Base-by-base conservation (phyloP, 2,888 invertebrate genomes). In the Drosophila subquinaria region DNA sequence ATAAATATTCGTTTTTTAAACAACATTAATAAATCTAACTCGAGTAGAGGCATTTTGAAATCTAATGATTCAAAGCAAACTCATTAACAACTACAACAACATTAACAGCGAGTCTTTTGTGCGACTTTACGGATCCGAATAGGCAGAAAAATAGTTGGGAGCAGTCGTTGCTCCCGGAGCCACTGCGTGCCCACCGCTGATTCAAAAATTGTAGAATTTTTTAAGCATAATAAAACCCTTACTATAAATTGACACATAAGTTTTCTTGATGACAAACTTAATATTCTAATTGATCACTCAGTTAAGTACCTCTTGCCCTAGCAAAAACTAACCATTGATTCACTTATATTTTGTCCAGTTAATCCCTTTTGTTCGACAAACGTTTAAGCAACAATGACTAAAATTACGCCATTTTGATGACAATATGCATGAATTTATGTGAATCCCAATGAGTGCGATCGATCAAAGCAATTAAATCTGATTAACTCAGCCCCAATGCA, bases 381-480 rank as follows among this genome's bases (percentile, higher is more conserved):
- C 23, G 23, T 35, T 27, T 57, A 27, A 36, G 17, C 17, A 13
- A 36, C 45, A 45, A 43, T 36, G 1, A 42, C 23, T 36, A 11
- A 35, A 35, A 17, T 35, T 13, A 35, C 3, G 23, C n/a, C 15
- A 23, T 57, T 47, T 47, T 47, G 13, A 48, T 48, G 48, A 20
- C 47, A 6, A 17, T 42, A 45, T n/a, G 2, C 30, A 38, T 30
- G 3, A 27, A 35, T 50, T 27, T 57, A 1, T 42, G 59, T 35
- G 27, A 77, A 20, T 60, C 56, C 43, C 51, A 69, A 23, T 36
- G 36, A 35, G 4, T 5, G 23, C 61, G 45, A 73, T 77, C 74
- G 73, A 78, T 75, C 66, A 73, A 17, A 48, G 53, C 66, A 77
- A 75, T 75, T 73, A 73, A 47, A 73, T 59, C 47, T 36, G 48